Evolutionary conservation across 2,888 invertebrate species (phyloP).

Genomic region (Agelastica alni): DNA sequence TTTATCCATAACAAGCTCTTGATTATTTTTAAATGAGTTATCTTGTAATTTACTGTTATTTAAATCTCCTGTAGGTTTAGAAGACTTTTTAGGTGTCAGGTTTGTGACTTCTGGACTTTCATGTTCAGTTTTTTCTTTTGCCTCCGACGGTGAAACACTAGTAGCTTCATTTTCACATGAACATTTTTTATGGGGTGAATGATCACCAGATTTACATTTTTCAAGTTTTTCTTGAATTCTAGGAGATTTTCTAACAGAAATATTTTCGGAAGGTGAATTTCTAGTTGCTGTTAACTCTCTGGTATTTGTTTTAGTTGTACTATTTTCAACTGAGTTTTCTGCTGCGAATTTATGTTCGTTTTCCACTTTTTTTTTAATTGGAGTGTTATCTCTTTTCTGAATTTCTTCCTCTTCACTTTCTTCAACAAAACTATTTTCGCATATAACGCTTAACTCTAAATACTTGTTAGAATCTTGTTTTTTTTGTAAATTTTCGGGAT

Average conservation of each 20-base stretch:
- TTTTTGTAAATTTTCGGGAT: no score
- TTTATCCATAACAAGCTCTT: not conserved
- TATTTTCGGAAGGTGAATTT: not conserved
- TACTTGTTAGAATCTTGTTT: constrained; percentile 29
- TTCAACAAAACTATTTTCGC: constrained; percentile 33
- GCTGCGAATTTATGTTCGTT: not conserved
- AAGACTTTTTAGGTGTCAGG: not conserved
- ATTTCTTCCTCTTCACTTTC: no score
- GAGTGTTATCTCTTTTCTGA: no score
- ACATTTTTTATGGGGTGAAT: constrained; percentile 2
- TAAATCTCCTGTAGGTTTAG: no score
- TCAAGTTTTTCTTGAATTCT: constrained; percentile 23
- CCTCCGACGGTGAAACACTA: not conserved
- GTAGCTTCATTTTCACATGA: not conserved
- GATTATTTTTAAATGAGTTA: not conserved
- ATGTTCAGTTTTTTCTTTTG: not conserved
- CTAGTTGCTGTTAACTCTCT: no score
- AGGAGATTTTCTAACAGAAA: constrained; percentile 31
- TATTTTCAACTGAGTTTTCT: not conserved
- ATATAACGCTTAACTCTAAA: constrained; percentile 37
- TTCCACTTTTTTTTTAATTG: not conserved
- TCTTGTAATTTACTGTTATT: no score
- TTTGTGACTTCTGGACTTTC: not conserved
- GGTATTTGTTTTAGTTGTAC: no score
- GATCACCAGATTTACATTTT: constrained; percentile 3